Evolutionary conservation across 2,888 invertebrate species (phyloP), one percentile per base, ranked within the genome.

Genomic region (Drosophila siamana): DNA sequence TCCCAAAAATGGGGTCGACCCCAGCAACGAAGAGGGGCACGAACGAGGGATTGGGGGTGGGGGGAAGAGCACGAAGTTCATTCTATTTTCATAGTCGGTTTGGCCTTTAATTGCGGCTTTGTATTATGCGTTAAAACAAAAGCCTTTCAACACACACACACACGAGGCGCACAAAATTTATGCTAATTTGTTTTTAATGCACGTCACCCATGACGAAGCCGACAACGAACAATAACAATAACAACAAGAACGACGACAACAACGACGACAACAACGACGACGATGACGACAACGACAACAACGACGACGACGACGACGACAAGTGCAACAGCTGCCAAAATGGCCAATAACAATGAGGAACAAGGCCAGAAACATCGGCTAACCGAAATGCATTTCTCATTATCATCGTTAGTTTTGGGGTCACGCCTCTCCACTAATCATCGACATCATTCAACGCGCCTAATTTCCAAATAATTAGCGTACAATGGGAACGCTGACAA

Each of bases 161-260:
- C 28, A n/a, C n/a, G 38, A 47, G 41, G 40, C 50, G 28, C 52
- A 54, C 61, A 52, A 78, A 66, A 68, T 74, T 57, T 71, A 69
- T 78, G 81, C 63, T 84, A 74, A 84, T 84, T 88, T 76, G 67
- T 69, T 86, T 86, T 78, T 74, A 74, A 86, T 73, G 81, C 68
- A 51, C 55, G 61, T 57, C 55, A 59, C 46, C 22, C 13, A 22
- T 11, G n/a, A 43, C 36, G 26, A 54, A 30, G 28, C 28, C 52
- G 41, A 41, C 36, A 38, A 15, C 36, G 13, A 38, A 41, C 52
- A n/a, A 28, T n/a, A 11, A 36, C 38, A 50, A 15, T 15, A 50
- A 36, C 50, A 50, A 47, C 15, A 15, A 11, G 15, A 46, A 5
- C 19, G 36, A 19, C 4, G 13, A 0, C 15, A 38, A 24, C 24